Conservation (phyloP, 1,140 invertebrate species). For the Diorhabda elongata region DNA sequence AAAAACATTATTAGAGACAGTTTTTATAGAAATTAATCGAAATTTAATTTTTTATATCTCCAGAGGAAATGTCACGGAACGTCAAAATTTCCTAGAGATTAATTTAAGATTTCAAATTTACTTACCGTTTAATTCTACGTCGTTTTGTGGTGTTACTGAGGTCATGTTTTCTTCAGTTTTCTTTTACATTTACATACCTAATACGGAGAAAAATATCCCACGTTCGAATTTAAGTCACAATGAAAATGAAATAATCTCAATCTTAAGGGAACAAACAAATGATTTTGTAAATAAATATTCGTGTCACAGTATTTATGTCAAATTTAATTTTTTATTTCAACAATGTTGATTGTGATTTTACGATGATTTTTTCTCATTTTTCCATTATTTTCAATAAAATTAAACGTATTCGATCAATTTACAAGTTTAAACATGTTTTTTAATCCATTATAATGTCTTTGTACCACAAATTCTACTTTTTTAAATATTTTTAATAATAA, state of each 20-base stretch:
- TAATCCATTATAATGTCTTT: no score
- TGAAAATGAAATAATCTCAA: conserved; percentile 18
- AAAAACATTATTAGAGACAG: no score
- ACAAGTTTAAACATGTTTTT: no score
- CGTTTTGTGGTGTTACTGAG: conserved; percentile 6
- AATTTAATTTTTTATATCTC: no score
- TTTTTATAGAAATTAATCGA: no score
- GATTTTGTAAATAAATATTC: conserved; percentile 18
- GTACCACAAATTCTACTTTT: no score
- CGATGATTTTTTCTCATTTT: not conserved
- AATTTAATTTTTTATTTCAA: not conserved
- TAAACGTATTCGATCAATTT: no score
- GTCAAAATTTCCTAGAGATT: not conserved
- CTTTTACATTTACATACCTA: conserved; percentile 8
- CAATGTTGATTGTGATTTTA: not conserved
- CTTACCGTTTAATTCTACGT: conserved; percentile 13
- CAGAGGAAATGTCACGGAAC: conserved; percentile 2
- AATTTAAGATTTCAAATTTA: not conserved
- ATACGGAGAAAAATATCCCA: conserved; percentile 13
- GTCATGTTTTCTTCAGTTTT: conserved; percentile 4
- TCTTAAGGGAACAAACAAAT: conserved; percentile 18
- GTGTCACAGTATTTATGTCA: conserved; percentile 3
- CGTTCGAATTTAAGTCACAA: conserved; percentile 20
- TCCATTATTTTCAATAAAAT: no score
- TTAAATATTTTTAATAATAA: no score